phyloP scores from a whole-genome alignment of 1,140 invertebrate species.

The Saccostrea cuccullata region DNA sequence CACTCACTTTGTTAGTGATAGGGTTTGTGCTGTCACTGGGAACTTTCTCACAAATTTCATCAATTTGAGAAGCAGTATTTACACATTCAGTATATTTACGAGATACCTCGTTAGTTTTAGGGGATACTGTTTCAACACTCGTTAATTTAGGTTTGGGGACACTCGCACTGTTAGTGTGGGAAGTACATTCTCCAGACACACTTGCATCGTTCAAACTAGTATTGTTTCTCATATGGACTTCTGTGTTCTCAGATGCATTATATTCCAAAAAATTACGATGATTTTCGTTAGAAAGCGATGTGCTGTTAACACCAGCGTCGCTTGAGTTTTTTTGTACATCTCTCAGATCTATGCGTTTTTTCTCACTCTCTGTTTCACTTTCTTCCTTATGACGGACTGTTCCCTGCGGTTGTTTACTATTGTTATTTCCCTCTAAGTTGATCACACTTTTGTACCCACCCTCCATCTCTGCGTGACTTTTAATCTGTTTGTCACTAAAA shows the following conservation, averaged over 20 bases:
- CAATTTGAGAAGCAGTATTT: background rate
- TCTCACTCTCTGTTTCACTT: background rate
- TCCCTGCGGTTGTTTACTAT: background rate
- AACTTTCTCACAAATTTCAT: background rate
- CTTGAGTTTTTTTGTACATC: background rate
- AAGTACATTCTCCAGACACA: background rate
- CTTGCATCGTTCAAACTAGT: background rate
- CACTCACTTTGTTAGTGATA: background rate
- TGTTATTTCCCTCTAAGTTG: background rate
- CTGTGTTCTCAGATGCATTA: background rate
- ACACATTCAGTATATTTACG: background rate
- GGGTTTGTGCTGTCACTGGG: background rate
- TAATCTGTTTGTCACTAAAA: background rate
- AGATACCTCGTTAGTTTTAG: background rate
- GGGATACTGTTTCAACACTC: background rate
- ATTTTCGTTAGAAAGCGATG: background rate
- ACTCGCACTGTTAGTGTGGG: background rate
- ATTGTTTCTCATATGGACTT: background rate
- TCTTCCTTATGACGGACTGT: conserved; percentile 12
- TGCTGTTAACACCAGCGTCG: background rate
- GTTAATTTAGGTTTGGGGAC: background rate
- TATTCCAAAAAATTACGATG: background rate
- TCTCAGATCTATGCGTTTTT: background rate
- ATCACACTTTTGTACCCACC: conserved; percentile 30
- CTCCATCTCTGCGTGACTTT: conserved; percentile 13